Percentiles rank a stretch among this genome's conserved stretches.
Conservation (phyloP, 2,888 invertebrate species). For the Cryptophagus acutangulus region DNA sequence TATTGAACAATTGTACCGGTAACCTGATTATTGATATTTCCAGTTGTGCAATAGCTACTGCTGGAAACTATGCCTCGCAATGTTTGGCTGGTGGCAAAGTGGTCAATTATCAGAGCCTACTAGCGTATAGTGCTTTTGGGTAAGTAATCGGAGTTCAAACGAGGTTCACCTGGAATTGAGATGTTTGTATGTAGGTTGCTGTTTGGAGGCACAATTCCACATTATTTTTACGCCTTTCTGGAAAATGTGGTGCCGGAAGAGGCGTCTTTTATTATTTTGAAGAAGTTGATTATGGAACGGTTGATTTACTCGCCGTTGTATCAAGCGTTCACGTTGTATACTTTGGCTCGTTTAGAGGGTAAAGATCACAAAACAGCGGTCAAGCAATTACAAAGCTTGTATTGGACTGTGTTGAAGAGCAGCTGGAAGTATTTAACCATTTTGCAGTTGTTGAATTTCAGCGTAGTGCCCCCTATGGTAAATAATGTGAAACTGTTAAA, state of each 20-base stretch:
- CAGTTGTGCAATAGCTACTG: slow-evolving; percentile 66
- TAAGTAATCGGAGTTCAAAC: no score
- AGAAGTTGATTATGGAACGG: slow-evolving; percentile 67
- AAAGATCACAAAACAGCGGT: slow-evolving; percentile 63
- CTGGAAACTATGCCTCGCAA: slow-evolving; percentile 71
- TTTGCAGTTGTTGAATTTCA: slow-evolving; percentile 68
- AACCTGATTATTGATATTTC: slow-evolving; percentile 33
- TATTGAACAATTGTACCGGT: slow-evolving; percentile 7
- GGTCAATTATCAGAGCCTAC: slow-evolving; percentile 61
- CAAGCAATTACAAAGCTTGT: slow-evolving; percentile 59
- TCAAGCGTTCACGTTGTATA: slow-evolving; percentile 69
- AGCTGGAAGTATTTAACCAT: slow-evolving; percentile 76
- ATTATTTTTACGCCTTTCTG: slow-evolving; percentile 66
- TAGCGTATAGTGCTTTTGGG: slow-evolving; percentile 75
- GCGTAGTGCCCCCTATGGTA: slow-evolving; percentile 74
- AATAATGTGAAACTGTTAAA: slow-evolving; percentile 32
- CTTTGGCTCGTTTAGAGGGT: slow-evolving; percentile 70
- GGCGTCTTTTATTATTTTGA: slow-evolving; percentile 47
- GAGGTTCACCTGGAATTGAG: no score
- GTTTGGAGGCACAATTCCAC: slow-evolving; percentile 77
- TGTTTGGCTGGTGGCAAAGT: slow-evolving; percentile 60
- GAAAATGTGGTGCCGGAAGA: slow-evolving; percentile 59
- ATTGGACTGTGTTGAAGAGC: slow-evolving; percentile 61
- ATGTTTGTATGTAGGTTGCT: slow-evolving; percentile 64
- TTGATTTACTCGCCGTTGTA: slow-evolving; percentile 65